These are phyloP conservation scores for Apteryx mantelli DNA, from an alignment of 2,113 vertebrate genomes.

Conservation along the genomic window DNA sequence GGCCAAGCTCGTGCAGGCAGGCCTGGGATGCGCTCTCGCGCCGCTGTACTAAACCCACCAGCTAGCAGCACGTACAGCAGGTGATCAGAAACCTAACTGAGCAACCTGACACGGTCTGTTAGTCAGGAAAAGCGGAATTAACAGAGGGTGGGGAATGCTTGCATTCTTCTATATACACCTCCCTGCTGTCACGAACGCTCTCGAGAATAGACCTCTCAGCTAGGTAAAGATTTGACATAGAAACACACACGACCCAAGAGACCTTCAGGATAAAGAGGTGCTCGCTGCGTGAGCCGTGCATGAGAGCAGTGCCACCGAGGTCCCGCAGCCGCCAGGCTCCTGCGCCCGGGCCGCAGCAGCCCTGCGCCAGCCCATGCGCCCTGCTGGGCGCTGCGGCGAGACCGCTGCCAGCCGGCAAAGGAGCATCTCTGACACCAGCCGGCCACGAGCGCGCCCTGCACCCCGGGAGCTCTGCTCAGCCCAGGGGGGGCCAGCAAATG, in stretches of 20 bases:
- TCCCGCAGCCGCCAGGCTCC: too few relatives aligned
- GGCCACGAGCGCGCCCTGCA: rapidly evolving
- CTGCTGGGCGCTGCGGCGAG: rapidly evolving
- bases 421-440: not conserved
- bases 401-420: not conserved
- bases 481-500: not conserved
- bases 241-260: not conserved
- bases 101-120: not conserved
- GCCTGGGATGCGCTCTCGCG: rapidly evolving
- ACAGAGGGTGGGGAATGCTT: rapidly evolving
- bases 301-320: too few relatives aligned
- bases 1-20: rapidly evolving
- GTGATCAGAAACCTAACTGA: rapidly evolving
- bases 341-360: too few relatives aligned
- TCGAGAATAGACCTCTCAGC: not conserved
- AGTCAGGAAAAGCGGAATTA: not conserved
- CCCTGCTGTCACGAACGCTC: not conserved
- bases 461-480: rapidly evolving
- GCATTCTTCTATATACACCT: not conserved
- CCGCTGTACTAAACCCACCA: not conserved
- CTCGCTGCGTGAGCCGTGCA: too few relatives aligned
- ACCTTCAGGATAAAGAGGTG: rapidly evolving
- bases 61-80: not conserved
- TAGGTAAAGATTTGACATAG: not conserved
- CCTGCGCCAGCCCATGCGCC: rapidly evolving